Evolutionary conservation across 2,888 invertebrate species (phyloP), one percentile per base, ranked within the genome.

Genomic region (Teleogryllus oceanicus): DNA sequence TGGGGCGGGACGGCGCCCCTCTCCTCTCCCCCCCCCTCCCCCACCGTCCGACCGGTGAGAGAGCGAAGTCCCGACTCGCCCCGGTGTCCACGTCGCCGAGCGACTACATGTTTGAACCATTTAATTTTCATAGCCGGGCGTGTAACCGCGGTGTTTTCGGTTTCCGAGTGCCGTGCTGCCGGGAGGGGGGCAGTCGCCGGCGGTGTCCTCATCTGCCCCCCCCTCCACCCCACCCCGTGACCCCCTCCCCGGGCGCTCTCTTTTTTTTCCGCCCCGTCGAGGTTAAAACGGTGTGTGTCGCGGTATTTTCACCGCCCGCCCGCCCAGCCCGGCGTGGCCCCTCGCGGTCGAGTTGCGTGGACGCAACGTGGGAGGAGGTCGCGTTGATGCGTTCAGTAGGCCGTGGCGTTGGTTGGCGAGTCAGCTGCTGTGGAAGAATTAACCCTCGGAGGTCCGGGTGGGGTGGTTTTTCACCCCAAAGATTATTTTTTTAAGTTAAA

Each of bases 61-160:
- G 79, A 74, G 78, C 49, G 50, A n/a, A 37, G 37, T 2, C 18
- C 76, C 77, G 37, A 10, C 18, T 62, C 37, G 50, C 75, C 50
- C 81, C 78, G 77, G 4, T 62, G 74, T 76, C 76, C 75, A 74
- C 77, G 78, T 78, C 77, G 76, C 50, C 21, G n/a, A 50, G 76
- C 78, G 37, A 81, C 80, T 82, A 80, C 81, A 81, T 79, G 80
- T 80, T 80, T 79, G 79, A 74, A 79, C 80, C 82, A 81, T 82
- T 82, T 82, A 82, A 81, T 82, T 82, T 82, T 81, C 82, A 82
- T 82, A 82, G 81, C 80, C 75, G 37, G 62, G 81, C 79, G 82
- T 82, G 81, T 79, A 79, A 81, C 81, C 80, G 74, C 79, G 79
- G 78, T 78, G 81, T 81, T 81, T 81, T 81, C 76, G 81, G 81